Percentiles rank a stretch among this genome's conserved stretches.
These are phyloP conservation scores for Pteronura brasiliensis DNA, from an alignment of 2,113 vertebrate species.

Conservation along the genomic window DNA sequence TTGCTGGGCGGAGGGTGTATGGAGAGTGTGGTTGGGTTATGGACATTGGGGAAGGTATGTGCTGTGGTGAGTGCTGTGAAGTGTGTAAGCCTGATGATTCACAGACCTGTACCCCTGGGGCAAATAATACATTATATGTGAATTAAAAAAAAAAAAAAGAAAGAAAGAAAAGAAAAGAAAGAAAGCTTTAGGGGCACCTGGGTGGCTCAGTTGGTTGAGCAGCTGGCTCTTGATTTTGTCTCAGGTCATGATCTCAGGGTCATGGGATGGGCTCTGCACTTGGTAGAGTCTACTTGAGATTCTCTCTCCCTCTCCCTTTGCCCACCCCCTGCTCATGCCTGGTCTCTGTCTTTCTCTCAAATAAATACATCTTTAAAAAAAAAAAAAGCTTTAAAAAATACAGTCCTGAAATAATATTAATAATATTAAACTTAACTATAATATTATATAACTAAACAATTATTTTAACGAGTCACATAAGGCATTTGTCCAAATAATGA, in stretches of 20 bases:
- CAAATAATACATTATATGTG: too few relatives aligned
- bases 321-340: neutral
- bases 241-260: neutral
- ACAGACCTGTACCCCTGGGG: too few relatives aligned
- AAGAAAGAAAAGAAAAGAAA: too few relatives aligned
- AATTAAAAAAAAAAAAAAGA: too few relatives aligned
- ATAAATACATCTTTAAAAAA: neutral
- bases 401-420: neutral
- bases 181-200: neutral
- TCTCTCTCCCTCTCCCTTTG: neutral
- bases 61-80: too few relatives aligned
- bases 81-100: too few relatives aligned
- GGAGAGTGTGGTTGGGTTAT: too few relatives aligned
- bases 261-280: neutral
- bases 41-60: too few relatives aligned
- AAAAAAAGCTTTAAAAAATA: neutral
- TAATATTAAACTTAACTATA: neutral
- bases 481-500: neutral
- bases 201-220: neutral
- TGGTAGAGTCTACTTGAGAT: neutral
- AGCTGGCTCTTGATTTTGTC: neutral
- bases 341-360: neutral
- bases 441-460: neutral
- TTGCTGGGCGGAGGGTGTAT: too few relatives aligned
- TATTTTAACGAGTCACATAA: neutral